Evolutionary conservation across 2,888 invertebrate genomes (phyloP).

Genomic region (Argyresthia goedartella): DNA sequence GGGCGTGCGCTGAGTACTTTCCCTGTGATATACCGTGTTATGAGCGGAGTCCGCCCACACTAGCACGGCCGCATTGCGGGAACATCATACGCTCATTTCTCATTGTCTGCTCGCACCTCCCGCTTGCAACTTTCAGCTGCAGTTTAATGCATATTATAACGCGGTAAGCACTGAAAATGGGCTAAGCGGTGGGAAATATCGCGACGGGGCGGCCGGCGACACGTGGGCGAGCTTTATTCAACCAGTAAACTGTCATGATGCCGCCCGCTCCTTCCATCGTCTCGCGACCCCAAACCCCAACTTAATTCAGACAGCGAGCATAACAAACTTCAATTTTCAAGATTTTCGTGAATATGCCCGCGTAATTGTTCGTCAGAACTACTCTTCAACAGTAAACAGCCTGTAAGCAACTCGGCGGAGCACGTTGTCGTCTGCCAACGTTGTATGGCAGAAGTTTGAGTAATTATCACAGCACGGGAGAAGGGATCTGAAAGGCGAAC

Average conservation of each 20-base stretch:
- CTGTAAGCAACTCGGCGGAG: constrained; percentile 1
- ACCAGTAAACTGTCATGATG: constrained; percentile 67
- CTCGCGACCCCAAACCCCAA: constrained; percentile 46
- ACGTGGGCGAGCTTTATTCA: constrained; percentile 54
- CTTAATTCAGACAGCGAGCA: constrained; percentile 41
- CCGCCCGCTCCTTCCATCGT: constrained; percentile 50
- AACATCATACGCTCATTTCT: constrained; percentile 61
- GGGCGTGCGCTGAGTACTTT: neutral
- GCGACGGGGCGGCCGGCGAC: constrained; percentile 35
- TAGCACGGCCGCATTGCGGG: constrained; percentile 49
- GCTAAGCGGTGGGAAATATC: constrained; percentile 53
- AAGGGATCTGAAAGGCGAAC: constrained; percentile 54
- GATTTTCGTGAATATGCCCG: constrained; percentile 38
- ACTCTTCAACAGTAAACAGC: constrained; percentile 15
- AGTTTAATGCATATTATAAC: constrained; percentile 69
- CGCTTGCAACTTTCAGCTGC: constrained; percentile 45
- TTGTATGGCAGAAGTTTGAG: constrained; percentile 48
- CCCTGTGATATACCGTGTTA: neutral
- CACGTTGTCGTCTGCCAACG: constrained; percentile 18
- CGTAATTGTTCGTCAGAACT: constrained; percentile 31
- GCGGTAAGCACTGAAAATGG: constrained; percentile 58
- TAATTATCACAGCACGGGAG: constrained; percentile 55
- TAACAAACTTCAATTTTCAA: constrained; percentile 42
- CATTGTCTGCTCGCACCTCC: constrained; percentile 55
- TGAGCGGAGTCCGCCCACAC: neutral